Percentiles rank a stretch among this genome's conserved stretches.
phyloP scores from a whole-genome alignment of 1,140 invertebrate species.

The Pristionchus pacificus region DNA sequence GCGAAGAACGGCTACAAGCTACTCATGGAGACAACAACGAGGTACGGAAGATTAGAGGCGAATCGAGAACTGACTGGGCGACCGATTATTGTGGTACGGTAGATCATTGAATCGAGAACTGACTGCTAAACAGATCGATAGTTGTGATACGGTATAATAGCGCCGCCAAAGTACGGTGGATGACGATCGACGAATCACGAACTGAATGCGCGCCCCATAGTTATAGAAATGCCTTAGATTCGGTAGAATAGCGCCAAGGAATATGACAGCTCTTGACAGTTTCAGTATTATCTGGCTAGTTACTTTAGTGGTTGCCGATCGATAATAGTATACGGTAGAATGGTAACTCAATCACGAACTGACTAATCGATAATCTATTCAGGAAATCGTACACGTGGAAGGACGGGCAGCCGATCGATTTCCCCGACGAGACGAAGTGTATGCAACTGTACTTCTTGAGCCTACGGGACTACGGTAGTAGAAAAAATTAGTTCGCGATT shows the following conservation, averaged over 20 bases:
- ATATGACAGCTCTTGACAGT: no score
- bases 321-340: no score
- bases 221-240: not conserved
- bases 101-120: not conserved
- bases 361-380: no score
- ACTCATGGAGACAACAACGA: not conserved
- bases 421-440: not conserved
- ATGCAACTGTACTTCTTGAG: not conserved
- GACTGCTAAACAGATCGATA: no score
- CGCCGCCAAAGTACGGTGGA: no score
- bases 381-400: not conserved
- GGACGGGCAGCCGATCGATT: not conserved
- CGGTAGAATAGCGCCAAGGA: not conserved
- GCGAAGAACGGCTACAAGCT: not conserved
- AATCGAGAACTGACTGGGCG: not conserved
- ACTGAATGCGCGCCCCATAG: not conserved
- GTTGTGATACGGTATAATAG: no score
- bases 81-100: not conserved
- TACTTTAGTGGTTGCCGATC: no score
- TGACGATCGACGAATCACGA: no score
- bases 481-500: no score
- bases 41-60: not conserved
- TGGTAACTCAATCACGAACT: no score
- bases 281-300: no score
- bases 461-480: no score